These are phyloP conservation scores for Lordiphosa stackelbergi DNA, from an alignment of 1,140 invertebrate species.

Conservation along the genomic window DNA sequence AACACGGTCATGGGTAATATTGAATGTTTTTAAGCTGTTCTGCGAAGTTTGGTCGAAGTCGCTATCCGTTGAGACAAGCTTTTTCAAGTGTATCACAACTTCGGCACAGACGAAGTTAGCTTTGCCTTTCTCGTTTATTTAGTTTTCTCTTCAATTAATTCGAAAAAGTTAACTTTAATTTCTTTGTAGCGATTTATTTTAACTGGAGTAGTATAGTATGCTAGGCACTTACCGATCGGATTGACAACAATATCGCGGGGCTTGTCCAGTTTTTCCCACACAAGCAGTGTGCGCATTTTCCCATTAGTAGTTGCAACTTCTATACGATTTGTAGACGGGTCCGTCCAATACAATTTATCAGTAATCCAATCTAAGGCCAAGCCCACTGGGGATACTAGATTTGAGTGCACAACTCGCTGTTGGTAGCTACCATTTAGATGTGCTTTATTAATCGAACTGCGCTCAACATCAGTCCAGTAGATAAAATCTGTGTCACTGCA, in stretches of 20 bases:
- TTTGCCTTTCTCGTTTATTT: no score
- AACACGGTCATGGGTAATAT: no score
- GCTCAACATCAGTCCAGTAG: constrained; percentile 92
- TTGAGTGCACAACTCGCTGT: constrained; percentile 80
- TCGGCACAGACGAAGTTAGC: no score
- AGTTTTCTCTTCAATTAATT: no score
- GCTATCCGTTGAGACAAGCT: no score
- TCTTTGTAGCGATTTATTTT: not conserved
- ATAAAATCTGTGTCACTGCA: constrained; percentile 88
- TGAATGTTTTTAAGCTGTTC: no score
- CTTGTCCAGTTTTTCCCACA: constrained; percentile 89
- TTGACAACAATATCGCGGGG: constrained; percentile 91
- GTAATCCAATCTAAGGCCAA: constrained; percentile 92
- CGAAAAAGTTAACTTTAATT: no score
- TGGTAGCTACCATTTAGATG: constrained; percentile 87
- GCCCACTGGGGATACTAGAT: constrained; percentile 83
- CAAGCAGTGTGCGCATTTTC: constrained; percentile 84
- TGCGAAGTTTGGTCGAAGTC: no score
- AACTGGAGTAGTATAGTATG: constrained; percentile 30
- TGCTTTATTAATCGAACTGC: constrained; percentile 88
- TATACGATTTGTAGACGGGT: constrained; percentile 87
- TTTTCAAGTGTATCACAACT: no score
- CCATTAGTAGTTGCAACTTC: constrained; percentile 90
- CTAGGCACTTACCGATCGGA: constrained; percentile 80
- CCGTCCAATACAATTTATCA: constrained; percentile 93